These are phyloP conservation scores for Mesembrinibis cayennensis DNA, from an alignment of 2,113 vertebrate genomes.

Conservation along the genomic window DNA sequence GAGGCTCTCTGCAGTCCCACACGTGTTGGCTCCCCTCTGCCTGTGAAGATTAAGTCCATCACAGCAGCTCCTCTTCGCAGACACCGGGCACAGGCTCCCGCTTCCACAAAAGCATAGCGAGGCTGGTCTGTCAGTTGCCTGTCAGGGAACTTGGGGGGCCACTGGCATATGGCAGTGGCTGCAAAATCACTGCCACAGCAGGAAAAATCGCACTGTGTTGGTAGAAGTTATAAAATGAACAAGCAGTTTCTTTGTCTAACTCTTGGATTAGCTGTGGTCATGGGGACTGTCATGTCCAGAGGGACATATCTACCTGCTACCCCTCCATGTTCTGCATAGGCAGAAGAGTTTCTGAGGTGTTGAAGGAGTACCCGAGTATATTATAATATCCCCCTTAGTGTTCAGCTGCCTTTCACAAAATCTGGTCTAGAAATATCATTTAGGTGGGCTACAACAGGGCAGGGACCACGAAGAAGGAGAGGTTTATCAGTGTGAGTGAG, in stretches of 20 bases:
- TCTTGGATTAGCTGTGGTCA: not conserved
- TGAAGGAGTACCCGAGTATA: not conserved
- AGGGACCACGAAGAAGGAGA: not conserved
- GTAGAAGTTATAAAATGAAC: not conserved
- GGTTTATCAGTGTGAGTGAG: not conserved
- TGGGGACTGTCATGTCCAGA: not conserved
- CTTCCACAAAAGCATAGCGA: not conserved
- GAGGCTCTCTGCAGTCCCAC: not conserved
- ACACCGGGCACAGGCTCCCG: not conserved
- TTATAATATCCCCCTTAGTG: not conserved
- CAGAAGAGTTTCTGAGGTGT: not conserved
- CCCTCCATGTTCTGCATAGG: not conserved
- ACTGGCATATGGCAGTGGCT: not conserved
- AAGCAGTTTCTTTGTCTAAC: not conserved
- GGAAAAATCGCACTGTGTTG: accelerated
- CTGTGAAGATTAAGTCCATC: not conserved
- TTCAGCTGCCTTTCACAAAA: not conserved
- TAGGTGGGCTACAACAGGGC: not conserved
- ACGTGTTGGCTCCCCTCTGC: not conserved
- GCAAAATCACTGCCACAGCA: not conserved
- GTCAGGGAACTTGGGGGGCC: not conserved
- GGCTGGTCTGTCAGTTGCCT: not conserved
- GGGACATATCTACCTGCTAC: not conserved
- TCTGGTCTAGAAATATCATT: not conserved
- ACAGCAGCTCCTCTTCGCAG: not conserved